Percentiles rank a stretch among this genome's conserved stretches.
These are phyloP conservation scores for Himalopsyche tibetana DNA, from an alignment of 2,888 invertebrate genomes.

Conservation along the genomic window DNA sequence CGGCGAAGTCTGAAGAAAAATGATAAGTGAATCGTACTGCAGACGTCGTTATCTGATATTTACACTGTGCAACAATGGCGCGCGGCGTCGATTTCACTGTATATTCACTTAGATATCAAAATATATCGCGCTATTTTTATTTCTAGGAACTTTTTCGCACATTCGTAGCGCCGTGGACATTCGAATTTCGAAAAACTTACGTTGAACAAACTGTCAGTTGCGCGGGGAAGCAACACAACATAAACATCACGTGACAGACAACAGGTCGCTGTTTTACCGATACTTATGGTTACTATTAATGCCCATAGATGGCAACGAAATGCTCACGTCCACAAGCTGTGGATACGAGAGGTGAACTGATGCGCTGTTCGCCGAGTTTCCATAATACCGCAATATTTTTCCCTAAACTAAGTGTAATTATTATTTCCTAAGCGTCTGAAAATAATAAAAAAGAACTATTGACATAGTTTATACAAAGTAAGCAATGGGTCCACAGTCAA, in stretches of 20 bases:
- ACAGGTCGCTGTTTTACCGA: constrained; percentile 54
- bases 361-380: not conserved
- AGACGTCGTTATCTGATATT: constrained; percentile 38
- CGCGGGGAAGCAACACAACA: constrained; percentile 57
- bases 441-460: too few species aligned
- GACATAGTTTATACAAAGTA: too few species aligned
- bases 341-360: constrained; percentile 45
- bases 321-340: constrained; percentile 42
- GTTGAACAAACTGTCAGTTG: constrained; percentile 57
- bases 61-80: constrained; percentile 9
- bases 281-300: not conserved
- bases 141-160: not conserved
- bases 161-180: not conserved
- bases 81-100: not conserved
- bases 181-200: constrained; percentile 52
- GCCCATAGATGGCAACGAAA: constrained; percentile 8
- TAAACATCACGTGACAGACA: constrained; percentile 54
- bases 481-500: too few species aligned
- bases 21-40: constrained; percentile 8
- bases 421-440: not conserved
- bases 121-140: not conserved
- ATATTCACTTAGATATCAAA: not conserved
- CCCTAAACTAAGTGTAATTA: not conserved
- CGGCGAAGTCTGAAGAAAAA: constrained; percentile 22
- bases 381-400: not conserved